These are phyloP conservation scores for Dasyornis broadbenti DNA, from an alignment of 2,113 vertebrate genomes.

Conservation along the genomic window DNA sequence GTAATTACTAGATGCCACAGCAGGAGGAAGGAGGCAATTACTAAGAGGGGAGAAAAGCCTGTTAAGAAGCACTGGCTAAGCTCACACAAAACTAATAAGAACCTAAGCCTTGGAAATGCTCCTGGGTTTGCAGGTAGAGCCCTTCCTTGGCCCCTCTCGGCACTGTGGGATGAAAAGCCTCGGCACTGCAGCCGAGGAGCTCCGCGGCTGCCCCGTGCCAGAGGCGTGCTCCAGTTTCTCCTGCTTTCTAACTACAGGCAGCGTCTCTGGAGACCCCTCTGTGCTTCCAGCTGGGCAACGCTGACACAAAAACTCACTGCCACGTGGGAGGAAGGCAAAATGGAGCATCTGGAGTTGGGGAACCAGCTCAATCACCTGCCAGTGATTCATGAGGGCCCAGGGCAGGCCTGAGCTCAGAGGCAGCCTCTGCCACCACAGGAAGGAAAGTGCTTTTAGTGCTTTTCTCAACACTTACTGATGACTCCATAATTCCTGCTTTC, in stretches of 20 bases:
- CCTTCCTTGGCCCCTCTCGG: background rate
- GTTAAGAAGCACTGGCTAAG: conserved; percentile 53
- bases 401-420: background rate
- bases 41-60: conserved; percentile 40
- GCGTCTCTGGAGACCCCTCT: background rate
- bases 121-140: background rate
- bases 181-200: background rate
- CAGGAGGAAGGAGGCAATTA: conserved; percentile 55
- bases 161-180: background rate
- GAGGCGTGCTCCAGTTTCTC: background rate
- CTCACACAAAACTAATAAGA: conserved; percentile 37
- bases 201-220: fast-evolving
- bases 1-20: conserved; percentile 51
- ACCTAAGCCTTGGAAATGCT: conserved; percentile 8
- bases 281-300: background rate
- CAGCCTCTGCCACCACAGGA: background rate
- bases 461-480: background rate
- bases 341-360: background rate
- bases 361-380: background rate
- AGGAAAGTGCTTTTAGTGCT: background rate
- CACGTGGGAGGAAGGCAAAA: background rate
- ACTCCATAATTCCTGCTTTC: background rate
- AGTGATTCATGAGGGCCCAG: background rate
- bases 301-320: background rate
- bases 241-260: background rate